Percentiles rank a stretch among this genome's conserved stretches.
phyloP scores from a whole-genome alignment of 2,797 vertebrate species.

The Trematomus bernacchii region DNA sequence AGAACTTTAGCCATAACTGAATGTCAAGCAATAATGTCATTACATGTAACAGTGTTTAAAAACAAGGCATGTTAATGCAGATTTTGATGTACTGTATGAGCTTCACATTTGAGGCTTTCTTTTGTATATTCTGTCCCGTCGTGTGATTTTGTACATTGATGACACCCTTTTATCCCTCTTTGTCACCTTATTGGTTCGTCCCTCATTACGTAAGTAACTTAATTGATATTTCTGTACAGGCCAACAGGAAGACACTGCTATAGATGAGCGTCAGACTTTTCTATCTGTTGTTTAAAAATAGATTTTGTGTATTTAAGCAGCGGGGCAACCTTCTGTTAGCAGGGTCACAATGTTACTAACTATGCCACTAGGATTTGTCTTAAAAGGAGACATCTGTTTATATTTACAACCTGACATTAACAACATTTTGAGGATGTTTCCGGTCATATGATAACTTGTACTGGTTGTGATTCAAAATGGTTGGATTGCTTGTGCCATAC shows the following conservation, averaged over 20 bases:
- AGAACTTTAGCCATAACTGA: slow-evolving; percentile 90
- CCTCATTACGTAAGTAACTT: slow-evolving; percentile 85
- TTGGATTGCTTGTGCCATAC: neutral
- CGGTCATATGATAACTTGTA: neutral
- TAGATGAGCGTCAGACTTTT: slow-evolving; percentile 88
- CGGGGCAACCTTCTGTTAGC: slow-evolving; percentile 90
- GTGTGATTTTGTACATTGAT: slow-evolving; percentile 85
- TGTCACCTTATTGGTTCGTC: slow-evolving; percentile 81
- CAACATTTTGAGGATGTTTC: neutral
- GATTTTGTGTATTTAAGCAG: slow-evolving; percentile 90
- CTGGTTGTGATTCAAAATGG: neutral
- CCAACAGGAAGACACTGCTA: slow-evolving; percentile 86
- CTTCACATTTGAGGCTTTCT: slow-evolving; percentile 52
- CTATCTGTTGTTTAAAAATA: slow-evolving; percentile 87
- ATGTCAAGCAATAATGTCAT: slow-evolving; percentile 94
- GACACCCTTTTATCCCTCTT: slow-evolving; percentile 78
- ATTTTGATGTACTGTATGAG: slow-evolving; percentile 85
- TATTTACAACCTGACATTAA: neutral
- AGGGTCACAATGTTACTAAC: slow-evolving; percentile 87
- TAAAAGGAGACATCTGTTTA: slow-evolving; percentile 40
- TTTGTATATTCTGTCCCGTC: slow-evolving; percentile 75
- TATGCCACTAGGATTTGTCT: slow-evolving; percentile 88
- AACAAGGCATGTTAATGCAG: slow-evolving; percentile 89
- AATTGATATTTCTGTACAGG: slow-evolving; percentile 88
- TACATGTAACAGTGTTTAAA: slow-evolving; percentile 88